phyloP scores from a whole-genome alignment of 2,797 vertebrate species.

The Mico argentatus region DNA sequence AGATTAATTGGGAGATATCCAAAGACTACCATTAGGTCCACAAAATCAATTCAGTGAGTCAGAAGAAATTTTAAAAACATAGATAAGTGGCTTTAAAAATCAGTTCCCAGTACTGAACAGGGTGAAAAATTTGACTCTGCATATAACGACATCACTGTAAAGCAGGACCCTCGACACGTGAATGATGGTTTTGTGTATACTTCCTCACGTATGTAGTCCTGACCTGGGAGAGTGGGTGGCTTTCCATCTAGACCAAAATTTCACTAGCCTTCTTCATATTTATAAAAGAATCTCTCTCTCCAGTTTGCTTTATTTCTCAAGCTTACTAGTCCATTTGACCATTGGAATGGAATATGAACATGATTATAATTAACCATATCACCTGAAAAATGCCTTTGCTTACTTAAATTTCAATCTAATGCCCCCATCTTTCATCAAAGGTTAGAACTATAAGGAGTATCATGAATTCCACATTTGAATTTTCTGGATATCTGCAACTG shows the following conservation, averaged over 20 bases:
- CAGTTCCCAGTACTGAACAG: background rate
- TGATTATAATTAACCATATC: background rate
- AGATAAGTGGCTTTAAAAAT: background rate
- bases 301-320: background rate
- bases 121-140: background rate
- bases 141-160: background rate
- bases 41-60: background rate
- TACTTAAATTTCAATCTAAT: background rate
- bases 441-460: background rate
- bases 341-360: background rate
- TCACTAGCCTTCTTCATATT: background rate
- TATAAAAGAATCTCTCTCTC: background rate
- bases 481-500: background rate
- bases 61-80: background rate
- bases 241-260: background rate
- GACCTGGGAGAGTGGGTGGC: background rate
- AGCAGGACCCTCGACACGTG: background rate
- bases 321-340: background rate
- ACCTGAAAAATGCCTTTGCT: background rate
- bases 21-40: background rate
- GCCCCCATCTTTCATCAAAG: background rate
- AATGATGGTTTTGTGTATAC: background rate
- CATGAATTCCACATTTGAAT: background rate
- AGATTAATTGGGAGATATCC: background rate
- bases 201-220: background rate